Conservation (phyloP, 2,888 invertebrate genomes). For the Orthosia gothica region DNA sequence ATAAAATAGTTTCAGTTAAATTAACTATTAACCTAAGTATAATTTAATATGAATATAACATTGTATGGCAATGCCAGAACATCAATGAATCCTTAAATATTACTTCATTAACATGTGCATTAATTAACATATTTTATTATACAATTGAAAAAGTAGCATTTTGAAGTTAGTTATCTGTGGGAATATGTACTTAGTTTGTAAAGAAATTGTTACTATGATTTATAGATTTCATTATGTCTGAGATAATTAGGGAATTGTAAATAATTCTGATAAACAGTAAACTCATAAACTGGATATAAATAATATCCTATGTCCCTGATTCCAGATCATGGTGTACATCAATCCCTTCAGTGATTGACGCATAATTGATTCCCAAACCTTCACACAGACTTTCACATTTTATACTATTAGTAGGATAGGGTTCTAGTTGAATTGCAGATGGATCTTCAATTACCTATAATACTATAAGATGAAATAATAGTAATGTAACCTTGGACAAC, state of each 20-base stretch:
- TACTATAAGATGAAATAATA: not conserved
- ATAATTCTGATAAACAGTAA: too few relatives aligned
- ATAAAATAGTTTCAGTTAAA: constrained; percentile 2
- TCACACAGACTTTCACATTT: not conserved
- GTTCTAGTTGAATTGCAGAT: not conserved
- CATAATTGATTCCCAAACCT: not conserved
- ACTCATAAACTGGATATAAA: too few relatives aligned
- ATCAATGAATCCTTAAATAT: constrained; percentile 10
- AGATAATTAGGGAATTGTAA: not conserved
- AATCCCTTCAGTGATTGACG: not conserved
- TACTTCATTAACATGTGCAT: constrained; percentile 33
- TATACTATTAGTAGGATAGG: not conserved
- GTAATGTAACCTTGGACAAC: not conserved
- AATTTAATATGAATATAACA: not conserved
- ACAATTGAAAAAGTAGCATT: not conserved
- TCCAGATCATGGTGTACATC: not conserved
- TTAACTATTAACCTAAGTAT: constrained; percentile 1
- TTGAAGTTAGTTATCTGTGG: not conserved
- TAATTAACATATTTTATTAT: constrained; percentile 24
- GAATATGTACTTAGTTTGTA: not conserved
- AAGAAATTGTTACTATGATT: not conserved
- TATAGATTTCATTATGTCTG: not conserved
- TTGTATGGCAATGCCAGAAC: constrained; percentile 9
- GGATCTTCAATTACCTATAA: not conserved
- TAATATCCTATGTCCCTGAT: not conserved